Conservation (phyloP, 2,888 invertebrate genomes). For the Eubasilissa splendida region DNA sequence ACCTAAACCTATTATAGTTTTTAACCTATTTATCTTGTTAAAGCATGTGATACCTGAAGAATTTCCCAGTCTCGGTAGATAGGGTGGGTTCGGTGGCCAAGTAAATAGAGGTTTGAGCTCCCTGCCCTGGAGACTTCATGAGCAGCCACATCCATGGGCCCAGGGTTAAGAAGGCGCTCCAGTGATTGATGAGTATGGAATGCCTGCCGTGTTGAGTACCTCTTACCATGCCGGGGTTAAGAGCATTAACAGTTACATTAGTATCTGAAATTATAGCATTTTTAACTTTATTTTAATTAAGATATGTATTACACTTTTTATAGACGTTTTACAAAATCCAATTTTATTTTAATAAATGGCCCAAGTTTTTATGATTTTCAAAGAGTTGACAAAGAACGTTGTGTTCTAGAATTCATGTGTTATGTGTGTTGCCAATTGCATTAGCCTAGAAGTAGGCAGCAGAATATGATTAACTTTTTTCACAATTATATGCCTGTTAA, state of each 20-base stretch:
- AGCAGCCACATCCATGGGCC: constrained; percentile 80
- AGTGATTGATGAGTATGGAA: constrained; percentile 69
- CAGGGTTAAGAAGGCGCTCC: constrained; percentile 73
- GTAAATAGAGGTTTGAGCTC: constrained; percentile 79
- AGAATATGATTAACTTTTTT: too few species aligned
- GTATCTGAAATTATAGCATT: constrained; percentile 66
- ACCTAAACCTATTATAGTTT: neutral
- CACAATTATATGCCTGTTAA: too few species aligned
- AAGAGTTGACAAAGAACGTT: too few species aligned
- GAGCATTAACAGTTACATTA: constrained; percentile 78
- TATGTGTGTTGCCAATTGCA: too few species aligned
- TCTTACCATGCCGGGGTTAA: constrained; percentile 80
- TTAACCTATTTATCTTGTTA: neutral
- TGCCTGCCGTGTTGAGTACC: constrained; percentile 76
- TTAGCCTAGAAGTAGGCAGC: too few species aligned
- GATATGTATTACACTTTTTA: too few species aligned
- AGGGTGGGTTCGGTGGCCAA: constrained; percentile 77
- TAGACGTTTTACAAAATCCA: too few species aligned
- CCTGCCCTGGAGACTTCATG: constrained; percentile 79
- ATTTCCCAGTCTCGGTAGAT: constrained; percentile 75
- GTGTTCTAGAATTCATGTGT: too few species aligned
- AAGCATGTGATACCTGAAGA: constrained; percentile 75
- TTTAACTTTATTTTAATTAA: too few species aligned
- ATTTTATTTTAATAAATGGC: too few species aligned
- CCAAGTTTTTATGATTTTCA: too few species aligned